Evolutionary conservation across 1,140 invertebrate species (phyloP), one percentile per base, ranked within the genome.

Genomic region (Lordiphosa clarofinis): DNA sequence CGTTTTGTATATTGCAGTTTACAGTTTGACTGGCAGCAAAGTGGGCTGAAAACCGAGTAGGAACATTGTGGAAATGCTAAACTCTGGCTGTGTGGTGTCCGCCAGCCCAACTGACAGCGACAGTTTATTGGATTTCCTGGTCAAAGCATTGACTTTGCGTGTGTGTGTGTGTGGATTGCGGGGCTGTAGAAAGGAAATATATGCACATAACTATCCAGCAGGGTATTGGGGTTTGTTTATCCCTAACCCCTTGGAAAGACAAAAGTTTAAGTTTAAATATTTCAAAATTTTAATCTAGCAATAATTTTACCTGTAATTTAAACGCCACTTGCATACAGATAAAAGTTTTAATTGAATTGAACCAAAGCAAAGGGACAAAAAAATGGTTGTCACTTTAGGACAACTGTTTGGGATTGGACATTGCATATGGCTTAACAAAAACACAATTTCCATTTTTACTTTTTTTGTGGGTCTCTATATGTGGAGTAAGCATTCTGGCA

Each of bases 111-210:
- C 43, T 46, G 43, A 46, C 43, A 46, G 43, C 24, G 24, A 46
- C 43, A 46, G 43, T 46, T 46, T 46, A 46, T 46, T 46, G 43
- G 43, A 46, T 46, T 46, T 46, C 43, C 43, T 46, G 43, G 43
- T 12, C 24, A 46, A 46, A 31, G 43, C 24, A 46, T 46, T 46
- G 43, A 46, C 43, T 46, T 46, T 46, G 43, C 24, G 43, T 31
- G 12, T 8, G 11, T 21, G 21, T 21, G 21, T 21, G 21, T 15
- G 1, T 15, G 21, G 21, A 21, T 21, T 21, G 21, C 3, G 21
- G 21, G 21, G 3, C 4, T 21, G 19, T 11, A 7, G 21, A 46
- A 28, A 1, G 24, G 8, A 31, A 46, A 46, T 46, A 31, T 46
- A 46, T 46, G 43, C 24, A 28, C 43, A 46, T 46, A 46, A 31